These are phyloP conservation scores for Myxocyprinus asiaticus DNA, from an alignment of 2,113 vertebrate species.

Conservation along the genomic window DNA sequence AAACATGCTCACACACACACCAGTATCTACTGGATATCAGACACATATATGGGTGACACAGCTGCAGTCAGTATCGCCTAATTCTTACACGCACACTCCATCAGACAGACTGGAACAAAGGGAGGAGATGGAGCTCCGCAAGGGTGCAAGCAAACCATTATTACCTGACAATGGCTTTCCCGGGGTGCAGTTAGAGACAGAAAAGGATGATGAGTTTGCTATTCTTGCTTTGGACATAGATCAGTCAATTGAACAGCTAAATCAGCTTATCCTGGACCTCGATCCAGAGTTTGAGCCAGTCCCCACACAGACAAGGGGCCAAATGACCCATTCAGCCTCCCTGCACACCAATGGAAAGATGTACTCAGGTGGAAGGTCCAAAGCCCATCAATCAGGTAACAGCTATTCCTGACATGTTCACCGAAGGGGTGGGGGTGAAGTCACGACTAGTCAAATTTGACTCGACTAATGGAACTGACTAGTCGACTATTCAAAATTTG, in stretches of 20 bases:
- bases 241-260: conserved; percentile 94
- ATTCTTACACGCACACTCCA: conserved; percentile 61
- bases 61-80: conserved; percentile 80
- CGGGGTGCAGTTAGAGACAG: not conserved
- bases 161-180: conserved; percentile 5
- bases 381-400: conserved; percentile 75
- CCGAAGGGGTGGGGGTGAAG: no score
- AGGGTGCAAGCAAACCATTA: conserved; percentile 39
- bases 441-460: no score
- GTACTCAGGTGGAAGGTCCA: conserved; percentile 52
- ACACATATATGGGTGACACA: conserved; percentile 87
- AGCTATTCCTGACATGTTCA: not conserved
- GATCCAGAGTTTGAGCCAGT: conserved; percentile 93
- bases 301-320: conserved; percentile 73
- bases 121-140: conserved; percentile 59
- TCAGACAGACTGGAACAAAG: conserved; percentile 61
- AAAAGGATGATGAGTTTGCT: conserved; percentile 62
- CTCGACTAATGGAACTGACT: no score
- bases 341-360: conserved; percentile 65
- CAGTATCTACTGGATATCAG: conserved; percentile 65
- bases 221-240: conserved; percentile 87
- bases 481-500: no score
- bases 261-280: conserved; percentile 91
- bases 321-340: conserved; percentile 67
- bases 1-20: not conserved